These are phyloP conservation scores for Selenia dentaria DNA, from an alignment of 2,888 invertebrate genomes.

Conservation along the genomic window DNA sequence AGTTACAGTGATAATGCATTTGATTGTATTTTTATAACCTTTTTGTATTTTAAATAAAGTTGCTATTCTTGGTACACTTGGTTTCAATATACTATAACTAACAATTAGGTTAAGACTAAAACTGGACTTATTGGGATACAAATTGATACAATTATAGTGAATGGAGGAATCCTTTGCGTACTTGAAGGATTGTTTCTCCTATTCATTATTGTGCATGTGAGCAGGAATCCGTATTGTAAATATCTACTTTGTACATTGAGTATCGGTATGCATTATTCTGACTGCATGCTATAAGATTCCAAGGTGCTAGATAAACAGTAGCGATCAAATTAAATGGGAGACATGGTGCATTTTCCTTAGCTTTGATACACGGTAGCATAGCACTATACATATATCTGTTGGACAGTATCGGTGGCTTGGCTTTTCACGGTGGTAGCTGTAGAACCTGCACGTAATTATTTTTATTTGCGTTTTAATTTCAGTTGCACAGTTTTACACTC, in stretches of 20 bases:
- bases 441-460: slow-evolving; percentile 78
- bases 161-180: slow-evolving; percentile 17
- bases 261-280: slow-evolving; percentile 43
- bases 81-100: slow-evolving; percentile 52
- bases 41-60: slow-evolving; percentile 84
- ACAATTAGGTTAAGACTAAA: slow-evolving; percentile 3
- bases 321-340: slow-evolving; percentile 79
- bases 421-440: slow-evolving; percentile 73
- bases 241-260: slow-evolving; percentile 22
- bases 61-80: slow-evolving; percentile 77
- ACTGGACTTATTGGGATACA: too few species aligned
- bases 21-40: slow-evolving; percentile 84
- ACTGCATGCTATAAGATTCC: slow-evolving; percentile 55
- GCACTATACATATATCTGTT: slow-evolving; percentile 37
- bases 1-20: slow-evolving; percentile 81
- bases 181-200: slow-evolving; percentile 12
- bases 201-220: slow-evolving; percentile 42
- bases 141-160: slow-evolving; percentile 20
- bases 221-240: slow-evolving; percentile 7
- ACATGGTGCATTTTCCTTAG: slow-evolving; percentile 82
- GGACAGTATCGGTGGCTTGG: slow-evolving; percentile 64
- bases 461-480: slow-evolving; percentile 81
- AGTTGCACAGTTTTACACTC: slow-evolving; percentile 84
- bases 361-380: slow-evolving; percentile 64
- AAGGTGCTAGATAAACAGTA: slow-evolving; percentile 54